Evolutionary conservation across 2,888 invertebrate species (phyloP).

Genomic region (Amphipyra tragopoginis): DNA sequence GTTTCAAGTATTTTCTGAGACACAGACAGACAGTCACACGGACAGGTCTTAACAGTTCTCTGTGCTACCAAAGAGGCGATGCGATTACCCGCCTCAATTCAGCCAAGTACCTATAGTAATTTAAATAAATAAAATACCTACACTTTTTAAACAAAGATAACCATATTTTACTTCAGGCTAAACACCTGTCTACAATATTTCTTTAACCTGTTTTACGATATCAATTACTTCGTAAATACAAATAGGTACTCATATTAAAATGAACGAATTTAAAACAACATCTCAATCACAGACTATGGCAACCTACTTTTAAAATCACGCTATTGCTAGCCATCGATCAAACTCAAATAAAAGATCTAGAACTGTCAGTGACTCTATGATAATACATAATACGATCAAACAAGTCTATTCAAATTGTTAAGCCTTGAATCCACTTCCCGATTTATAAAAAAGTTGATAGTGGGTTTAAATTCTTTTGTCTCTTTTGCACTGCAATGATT

Average conservation of each 20-base stretch:
- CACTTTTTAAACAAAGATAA: neutral
- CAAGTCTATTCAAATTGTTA: slow-evolving; percentile 8
- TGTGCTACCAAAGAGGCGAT: neutral
- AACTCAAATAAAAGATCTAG: slow-evolving; percentile 8
- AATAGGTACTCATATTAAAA: neutral
- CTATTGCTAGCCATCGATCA: slow-evolving; percentile 20
- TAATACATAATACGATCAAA: slow-evolving; percentile 18
- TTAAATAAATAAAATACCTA: slow-evolving; percentile 19
- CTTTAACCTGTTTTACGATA: neutral
- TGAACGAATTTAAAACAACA: neutral
- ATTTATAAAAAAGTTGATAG: slow-evolving; percentile 11
- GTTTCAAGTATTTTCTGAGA: too few relatives aligned
- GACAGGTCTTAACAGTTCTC: too few relatives aligned
- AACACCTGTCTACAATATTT: slow-evolving; percentile 3
- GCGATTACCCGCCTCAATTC: neutral
- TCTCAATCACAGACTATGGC: slow-evolving; percentile 6
- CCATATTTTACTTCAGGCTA: slow-evolving; percentile 1
- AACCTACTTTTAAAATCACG: neutral
- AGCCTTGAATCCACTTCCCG: slow-evolving; percentile 29
- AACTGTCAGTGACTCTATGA: slow-evolving; percentile 6
- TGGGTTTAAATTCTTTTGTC: neutral
- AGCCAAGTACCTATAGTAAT: slow-evolving; percentile 17
- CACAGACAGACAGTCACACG: too few relatives aligned
- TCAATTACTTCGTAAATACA: neutral
- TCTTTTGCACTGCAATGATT: too few relatives aligned